Conservation (phyloP, 1,140 invertebrate species). For the Drosophila truncata region DNA sequence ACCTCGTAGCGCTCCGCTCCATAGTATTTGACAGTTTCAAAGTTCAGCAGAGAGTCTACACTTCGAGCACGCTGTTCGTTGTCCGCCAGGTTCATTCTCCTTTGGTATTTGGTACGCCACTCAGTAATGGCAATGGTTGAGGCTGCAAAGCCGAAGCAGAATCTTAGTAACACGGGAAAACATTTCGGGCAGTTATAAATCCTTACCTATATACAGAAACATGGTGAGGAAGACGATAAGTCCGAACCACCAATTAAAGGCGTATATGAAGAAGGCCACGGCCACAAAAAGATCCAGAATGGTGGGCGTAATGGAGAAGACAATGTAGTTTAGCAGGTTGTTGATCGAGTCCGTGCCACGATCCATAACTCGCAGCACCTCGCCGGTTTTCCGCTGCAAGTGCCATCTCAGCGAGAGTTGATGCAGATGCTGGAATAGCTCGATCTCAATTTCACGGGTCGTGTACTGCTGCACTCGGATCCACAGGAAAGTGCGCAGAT, state of each 20-base stretch:
- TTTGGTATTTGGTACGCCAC: conserved; percentile 97
- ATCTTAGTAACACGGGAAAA: neutral
- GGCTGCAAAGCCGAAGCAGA: conserved; percentile 86
- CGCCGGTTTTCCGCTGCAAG: conserved; percentile 96
- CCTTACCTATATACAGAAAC: conserved; percentile 95
- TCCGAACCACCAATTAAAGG: conserved; percentile 97
- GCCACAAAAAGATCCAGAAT: conserved; percentile 97
- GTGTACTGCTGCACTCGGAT: conserved; percentile 98
- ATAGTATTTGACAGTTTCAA: conserved; percentile 99
- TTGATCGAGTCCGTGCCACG: conserved; percentile 97
- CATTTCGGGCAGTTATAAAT: neutral
- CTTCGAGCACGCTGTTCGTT: conserved; percentile 96
- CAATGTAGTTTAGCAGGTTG: conserved; percentile 94
- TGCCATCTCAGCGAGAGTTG: conserved; percentile 95
- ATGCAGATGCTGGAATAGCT: conserved; percentile 95
- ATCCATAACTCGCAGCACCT: conserved; percentile 97
- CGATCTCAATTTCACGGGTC: conserved; percentile 94
- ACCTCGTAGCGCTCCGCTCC: conserved; percentile 97
- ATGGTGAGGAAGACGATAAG: conserved; percentile 97
- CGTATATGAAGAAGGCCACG: conserved; percentile 93
- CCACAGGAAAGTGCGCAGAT: conserved; percentile 96
- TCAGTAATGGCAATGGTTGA: conserved; percentile 95
- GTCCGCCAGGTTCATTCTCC: conserved; percentile 96
- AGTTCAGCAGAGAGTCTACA: conserved; percentile 98
- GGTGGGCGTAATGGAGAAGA: conserved; percentile 96